Conservation (phyloP, 2,888 invertebrate genomes). For the Balanococcus diminutus region DNA sequence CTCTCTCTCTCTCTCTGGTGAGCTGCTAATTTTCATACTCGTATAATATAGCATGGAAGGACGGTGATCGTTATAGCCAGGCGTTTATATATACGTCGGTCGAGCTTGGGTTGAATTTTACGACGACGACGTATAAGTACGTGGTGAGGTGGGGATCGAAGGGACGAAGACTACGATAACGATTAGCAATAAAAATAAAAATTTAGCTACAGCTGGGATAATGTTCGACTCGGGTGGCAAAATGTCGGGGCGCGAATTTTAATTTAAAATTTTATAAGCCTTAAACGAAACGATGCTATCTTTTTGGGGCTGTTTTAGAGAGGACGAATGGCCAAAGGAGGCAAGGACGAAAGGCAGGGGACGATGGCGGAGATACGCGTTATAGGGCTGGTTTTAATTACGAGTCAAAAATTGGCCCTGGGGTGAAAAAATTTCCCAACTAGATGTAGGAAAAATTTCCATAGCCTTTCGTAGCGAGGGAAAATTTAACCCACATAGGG, state of each 20-base stretch:
- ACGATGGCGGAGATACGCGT: not conserved
- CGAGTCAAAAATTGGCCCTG: not conserved
- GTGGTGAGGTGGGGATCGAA: not conserved
- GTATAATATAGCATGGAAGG: no score
- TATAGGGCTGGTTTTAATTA: not conserved
- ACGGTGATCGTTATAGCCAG: not conserved
- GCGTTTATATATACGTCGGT: not conserved
- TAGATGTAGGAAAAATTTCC: not conserved
- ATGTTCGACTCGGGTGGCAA: not conserved
- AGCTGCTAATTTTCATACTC: not conserved
- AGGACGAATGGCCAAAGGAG: not conserved
- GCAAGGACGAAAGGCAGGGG: not conserved
- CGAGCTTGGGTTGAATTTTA: not conserved
- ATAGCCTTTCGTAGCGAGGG: not conserved
- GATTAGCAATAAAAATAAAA: constrained; percentile 23
- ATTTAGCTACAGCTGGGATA: constrained; percentile 1
- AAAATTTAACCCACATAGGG: not conserved
- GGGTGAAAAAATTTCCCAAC: not conserved
- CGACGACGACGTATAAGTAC: not conserved
- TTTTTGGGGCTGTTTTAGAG: not conserved
- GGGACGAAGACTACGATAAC: not conserved
- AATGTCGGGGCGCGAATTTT: not conserved
- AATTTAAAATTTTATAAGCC: constrained; percentile 23
- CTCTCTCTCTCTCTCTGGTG: no score
- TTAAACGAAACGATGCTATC: not conserved